Evolutionary conservation across 2,888 invertebrate species (phyloP).

Genomic region (Smittia sp.): DNA sequence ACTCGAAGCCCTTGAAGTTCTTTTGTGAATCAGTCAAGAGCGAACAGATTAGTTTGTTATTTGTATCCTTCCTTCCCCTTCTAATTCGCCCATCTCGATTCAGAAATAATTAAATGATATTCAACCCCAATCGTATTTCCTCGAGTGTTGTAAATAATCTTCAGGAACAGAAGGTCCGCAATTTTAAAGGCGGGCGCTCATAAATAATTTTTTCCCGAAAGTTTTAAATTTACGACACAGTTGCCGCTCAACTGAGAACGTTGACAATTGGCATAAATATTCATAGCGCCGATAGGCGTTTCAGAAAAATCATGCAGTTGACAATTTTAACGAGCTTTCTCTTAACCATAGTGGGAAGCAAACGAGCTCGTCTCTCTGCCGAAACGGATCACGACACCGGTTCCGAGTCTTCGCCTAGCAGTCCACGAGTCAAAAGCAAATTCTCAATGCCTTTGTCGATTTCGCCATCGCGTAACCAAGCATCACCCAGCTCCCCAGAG

Average conservation of each 20-base stretch:
- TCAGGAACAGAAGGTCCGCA: background rate
- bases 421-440: conserved; percentile 47
- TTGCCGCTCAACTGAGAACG: conserved; percentile 20
- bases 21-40: background rate
- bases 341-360: conserved; percentile 47
- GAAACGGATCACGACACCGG: conserved; percentile 54
- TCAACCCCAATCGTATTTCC: conserved; percentile 24
- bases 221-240: conserved; percentile 31
- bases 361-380: conserved; percentile 52
- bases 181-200: conserved; percentile 1
- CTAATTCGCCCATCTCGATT: conserved; percentile 8
- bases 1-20: no score
- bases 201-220: conserved; percentile 3
- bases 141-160: conserved; percentile 13
- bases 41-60: background rate
- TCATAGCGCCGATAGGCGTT: background rate
- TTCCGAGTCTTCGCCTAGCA: conserved; percentile 53
- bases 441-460: conserved; percentile 50
- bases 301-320: conserved; percentile 16
- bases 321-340: conserved; percentile 35
- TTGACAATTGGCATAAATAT: background rate
- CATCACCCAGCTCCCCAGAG: conserved; percentile 54
- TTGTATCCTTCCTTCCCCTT: conserved; percentile 37
- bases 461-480: conserved; percentile 51
- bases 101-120: conserved; percentile 35